These are phyloP conservation scores for Phaedon cochleariae DNA, from an alignment of 2,888 invertebrate genomes.

Conservation along the genomic window DNA sequence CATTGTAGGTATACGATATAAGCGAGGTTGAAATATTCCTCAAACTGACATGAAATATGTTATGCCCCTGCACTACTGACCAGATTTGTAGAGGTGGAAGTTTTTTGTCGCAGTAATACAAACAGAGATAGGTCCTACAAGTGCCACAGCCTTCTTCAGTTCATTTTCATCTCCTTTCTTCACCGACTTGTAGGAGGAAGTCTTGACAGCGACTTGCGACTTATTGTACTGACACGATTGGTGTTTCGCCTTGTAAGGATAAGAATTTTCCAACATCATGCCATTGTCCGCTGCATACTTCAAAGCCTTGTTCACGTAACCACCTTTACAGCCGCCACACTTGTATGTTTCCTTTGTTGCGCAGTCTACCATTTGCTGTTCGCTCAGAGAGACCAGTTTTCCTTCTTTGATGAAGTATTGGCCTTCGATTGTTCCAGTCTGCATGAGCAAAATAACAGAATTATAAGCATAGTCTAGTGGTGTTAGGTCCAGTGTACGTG, in stretches of 20 bases:
- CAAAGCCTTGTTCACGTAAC: conserved; percentile 63
- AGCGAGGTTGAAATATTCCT: too few relatives aligned
- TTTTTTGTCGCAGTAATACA: background rate
- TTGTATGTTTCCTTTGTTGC: conserved; percentile 49
- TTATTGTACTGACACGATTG: conserved; percentile 23
- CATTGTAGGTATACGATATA: too few relatives aligned
- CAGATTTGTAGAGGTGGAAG: background rate
- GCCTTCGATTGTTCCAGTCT: background rate
- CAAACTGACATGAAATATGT: too few relatives aligned
- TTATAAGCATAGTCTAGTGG: background rate
- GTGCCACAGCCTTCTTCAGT: background rate
- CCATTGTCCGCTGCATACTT: conserved; percentile 63
- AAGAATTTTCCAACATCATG: conserved; percentile 64
- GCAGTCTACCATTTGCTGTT: background rate
- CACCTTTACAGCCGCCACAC: conserved; percentile 65
- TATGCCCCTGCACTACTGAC: background rate
- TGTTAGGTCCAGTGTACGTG: too few relatives aligned
- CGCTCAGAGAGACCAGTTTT: background rate
- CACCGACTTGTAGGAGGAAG: background rate
- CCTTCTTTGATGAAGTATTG: background rate
- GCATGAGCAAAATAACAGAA: conserved; percentile 24
- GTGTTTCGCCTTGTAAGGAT: conserved; percentile 61
- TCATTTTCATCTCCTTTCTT: background rate
- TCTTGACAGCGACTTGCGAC: background rate
- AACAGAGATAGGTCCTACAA: conserved; percentile 17